Evolutionary conservation across 2,113 vertebrate species (phyloP), one percentile per base, ranked within the genome.

Genomic region (Aspiorhynchus laticeps): DNA sequence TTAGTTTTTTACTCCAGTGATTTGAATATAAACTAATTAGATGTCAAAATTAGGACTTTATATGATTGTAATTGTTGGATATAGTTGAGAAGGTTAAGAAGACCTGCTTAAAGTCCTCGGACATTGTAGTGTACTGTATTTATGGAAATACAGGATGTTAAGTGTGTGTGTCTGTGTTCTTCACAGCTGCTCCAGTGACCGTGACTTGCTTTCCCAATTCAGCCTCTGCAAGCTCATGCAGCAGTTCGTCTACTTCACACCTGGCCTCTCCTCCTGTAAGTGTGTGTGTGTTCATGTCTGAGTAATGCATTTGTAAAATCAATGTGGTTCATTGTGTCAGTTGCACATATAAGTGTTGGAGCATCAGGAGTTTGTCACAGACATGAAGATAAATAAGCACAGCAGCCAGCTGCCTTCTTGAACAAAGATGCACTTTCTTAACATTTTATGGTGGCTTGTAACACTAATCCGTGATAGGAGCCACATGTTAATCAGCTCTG

Each of bases 221-320:
- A 1, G 96, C 96, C 10, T 99, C 98, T 0, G 97, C 96, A 87
- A 99, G 98, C 91, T 99, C 97, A 65, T 99, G 97, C 89, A 98
- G 97, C 95, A 99, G 98, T 92, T 99, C 98, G 12, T 99, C 97
- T 86, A 98, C 98, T 5, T 99, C 98, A 46, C 98, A 99, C 91
- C 94, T 98, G 31, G 97, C 98, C 43, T 99, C 98, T 17, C 97
- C 98, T 7, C 98, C 97, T 14, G 98, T 99, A 94, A 94, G 97
- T 88, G 61, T 56, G 31, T 74, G 28, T 77, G 33, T 78, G 41
- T 77, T 21, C 7, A 19, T 78, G 14, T 67, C 61, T 7, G 7
- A 6, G 21, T 43, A 36, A 4, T 46, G n/a, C 19, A 26, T 48
- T 48, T 51, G 41, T 24, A 46, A 61, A 43, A 74, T 82, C 36